phyloP scores from a whole-genome alignment of 2,797 vertebrate species.

The Microchirus variegatus region DNA sequence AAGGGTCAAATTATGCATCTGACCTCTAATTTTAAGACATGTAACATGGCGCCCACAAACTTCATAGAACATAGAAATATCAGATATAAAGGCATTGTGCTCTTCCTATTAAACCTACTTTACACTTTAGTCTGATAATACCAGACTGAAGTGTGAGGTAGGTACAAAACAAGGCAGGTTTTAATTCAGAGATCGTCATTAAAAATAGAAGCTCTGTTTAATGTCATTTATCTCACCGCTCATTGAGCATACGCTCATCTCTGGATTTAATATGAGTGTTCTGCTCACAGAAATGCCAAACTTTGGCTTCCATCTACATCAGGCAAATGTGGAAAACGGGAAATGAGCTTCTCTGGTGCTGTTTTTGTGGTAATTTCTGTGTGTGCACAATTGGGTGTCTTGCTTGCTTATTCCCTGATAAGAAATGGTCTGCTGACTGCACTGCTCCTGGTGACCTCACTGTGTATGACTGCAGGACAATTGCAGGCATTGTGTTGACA shows the following conservation, averaged over 20 bases:
- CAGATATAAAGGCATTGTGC: too few species aligned
- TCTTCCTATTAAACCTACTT: too few species aligned
- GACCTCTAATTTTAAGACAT: too few species aligned
- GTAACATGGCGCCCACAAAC: too few species aligned
- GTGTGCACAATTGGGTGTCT: slow-evolving; percentile 23
- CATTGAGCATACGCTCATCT: slow-evolving; percentile 3
- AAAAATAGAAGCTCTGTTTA: neutral
- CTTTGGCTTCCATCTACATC: slow-evolving; percentile 27
- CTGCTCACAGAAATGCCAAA: slow-evolving; percentile 21
- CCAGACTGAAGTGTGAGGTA: too few species aligned
- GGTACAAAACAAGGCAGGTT: too few species aligned
- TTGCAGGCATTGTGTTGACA: slow-evolving; percentile 27
- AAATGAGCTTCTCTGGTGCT: slow-evolving; percentile 24
- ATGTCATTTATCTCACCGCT: slow-evolving; percentile 10
- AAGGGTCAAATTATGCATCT: too few species aligned
- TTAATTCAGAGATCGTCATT: too few species aligned
- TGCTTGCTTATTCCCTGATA: slow-evolving; percentile 30
- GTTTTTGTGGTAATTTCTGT: slow-evolving; percentile 35
- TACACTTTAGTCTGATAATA: too few species aligned
- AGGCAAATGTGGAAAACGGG: slow-evolving; percentile 6
- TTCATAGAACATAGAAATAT: too few species aligned
- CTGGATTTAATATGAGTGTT: slow-evolving; percentile 19
- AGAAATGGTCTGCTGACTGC: slow-evolving; percentile 2
- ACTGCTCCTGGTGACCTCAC: slow-evolving; percentile 9
- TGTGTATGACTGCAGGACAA: slow-evolving; percentile 7